A percentile compares a stretch with the other conserved stretches of the same genome.
These are phyloP conservation scores for Ceryle rudis DNA, from an alignment of 2,797 vertebrate species.

Conservation along the genomic window DNA sequence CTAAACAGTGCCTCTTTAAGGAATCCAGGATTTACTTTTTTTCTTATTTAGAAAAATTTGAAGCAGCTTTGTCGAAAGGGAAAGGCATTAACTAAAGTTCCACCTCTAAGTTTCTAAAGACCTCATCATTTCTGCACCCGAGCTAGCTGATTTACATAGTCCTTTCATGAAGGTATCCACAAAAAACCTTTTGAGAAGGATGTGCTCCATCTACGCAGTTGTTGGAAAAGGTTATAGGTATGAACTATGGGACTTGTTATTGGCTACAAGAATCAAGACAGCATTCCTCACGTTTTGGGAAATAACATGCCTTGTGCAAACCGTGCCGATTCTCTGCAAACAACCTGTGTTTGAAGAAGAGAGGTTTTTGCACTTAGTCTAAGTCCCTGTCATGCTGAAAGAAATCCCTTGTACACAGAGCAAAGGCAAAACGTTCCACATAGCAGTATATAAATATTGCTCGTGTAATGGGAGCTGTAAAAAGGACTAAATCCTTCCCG, in stretches of 20 bases:
- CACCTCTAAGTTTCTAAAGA: neutral
- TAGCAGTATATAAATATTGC: fast-evolving
- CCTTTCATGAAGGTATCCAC: neutral
- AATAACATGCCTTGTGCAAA: neutral
- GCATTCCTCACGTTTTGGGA: neutral
- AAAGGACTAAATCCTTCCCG: too few species aligned
- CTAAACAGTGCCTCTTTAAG: neutral
- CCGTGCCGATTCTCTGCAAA: neutral
- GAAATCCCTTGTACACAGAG: neutral
- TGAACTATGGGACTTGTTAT: neutral
- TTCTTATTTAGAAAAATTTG: neutral
- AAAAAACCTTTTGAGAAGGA: neutral
- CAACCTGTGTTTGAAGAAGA: neutral
- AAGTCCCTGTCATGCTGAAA: neutral
- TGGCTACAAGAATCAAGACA: neutral
- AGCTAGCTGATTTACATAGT: neutral
- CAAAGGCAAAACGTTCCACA: neutral
- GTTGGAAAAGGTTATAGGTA: neutral
- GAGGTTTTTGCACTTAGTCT: neutral
- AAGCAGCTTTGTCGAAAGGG: neutral
- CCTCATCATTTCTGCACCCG: neutral
- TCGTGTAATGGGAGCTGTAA: neutral
- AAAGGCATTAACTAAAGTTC: neutral
- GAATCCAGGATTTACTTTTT: neutral
- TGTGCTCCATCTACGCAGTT: neutral